These are phyloP conservation scores for Axis porcinus DNA, from an alignment of 2,113 vertebrate species.

Conservation along the genomic window DNA sequence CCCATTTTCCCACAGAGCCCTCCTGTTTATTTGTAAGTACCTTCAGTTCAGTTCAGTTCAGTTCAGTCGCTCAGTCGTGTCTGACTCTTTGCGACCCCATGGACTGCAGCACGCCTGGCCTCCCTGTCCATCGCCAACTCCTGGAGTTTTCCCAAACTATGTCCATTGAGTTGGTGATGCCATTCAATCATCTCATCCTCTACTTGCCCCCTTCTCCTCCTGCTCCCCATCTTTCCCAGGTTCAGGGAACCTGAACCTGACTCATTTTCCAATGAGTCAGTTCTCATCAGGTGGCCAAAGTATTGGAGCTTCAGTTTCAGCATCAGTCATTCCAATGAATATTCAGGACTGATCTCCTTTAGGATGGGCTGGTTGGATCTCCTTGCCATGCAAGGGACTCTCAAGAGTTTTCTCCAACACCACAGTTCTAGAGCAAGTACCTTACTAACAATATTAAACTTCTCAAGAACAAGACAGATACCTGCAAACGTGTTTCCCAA, in stretches of 20 bases:
- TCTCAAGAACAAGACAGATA: not conserved
- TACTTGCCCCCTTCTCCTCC: not conserved
- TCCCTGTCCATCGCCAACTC: not conserved
- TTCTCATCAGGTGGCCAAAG: not conserved
- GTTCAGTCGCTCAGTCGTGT: not conserved
- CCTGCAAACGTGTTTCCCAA: not conserved
- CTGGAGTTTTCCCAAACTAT: not conserved
- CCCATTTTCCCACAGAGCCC: not conserved
- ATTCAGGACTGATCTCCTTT: not conserved
- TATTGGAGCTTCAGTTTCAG: not conserved
- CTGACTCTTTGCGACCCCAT: fast-evolving
- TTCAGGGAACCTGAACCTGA: not conserved
- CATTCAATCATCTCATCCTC: not conserved
- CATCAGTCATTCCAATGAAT: not conserved
- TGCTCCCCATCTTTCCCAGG: not conserved
- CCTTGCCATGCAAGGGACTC: not conserved
- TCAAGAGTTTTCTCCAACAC: not conserved
- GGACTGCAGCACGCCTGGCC: not conserved
- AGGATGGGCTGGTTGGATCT: not conserved
- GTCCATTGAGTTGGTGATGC: not conserved
- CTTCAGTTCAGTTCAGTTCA: not conserved
- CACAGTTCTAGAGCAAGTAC: not conserved
- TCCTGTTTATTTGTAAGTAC: not conserved
- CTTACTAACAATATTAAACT: not conserved
- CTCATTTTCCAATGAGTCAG: not conserved